These are phyloP conservation scores for Lutjanus argentimaculatus DNA, from an alignment of 2,797 vertebrate species.

Conservation along the genomic window DNA sequence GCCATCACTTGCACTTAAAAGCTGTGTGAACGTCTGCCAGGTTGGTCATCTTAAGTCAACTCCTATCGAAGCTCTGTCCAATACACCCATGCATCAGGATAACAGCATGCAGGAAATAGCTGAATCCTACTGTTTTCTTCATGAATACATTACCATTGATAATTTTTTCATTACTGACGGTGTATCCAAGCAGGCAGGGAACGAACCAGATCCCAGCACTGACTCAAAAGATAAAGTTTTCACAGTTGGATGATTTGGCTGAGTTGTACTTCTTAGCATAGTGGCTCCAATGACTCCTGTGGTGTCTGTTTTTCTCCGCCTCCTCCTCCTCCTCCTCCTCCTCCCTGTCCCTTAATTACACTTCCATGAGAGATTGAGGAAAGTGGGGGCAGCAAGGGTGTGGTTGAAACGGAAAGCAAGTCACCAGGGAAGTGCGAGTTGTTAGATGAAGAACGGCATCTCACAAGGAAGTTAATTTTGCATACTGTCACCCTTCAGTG, in stretches of 20 bases:
- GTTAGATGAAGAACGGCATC: slow-evolving; percentile 15
- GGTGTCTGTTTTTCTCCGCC: slow-evolving; percentile 52
- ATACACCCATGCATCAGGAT: slow-evolving; percentile 11
- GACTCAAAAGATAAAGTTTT: slow-evolving; percentile 76
- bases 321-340: slow-evolving; percentile 37
- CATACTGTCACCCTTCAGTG: background rate
- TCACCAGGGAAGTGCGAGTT: slow-evolving; percentile 36
- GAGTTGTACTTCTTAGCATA: slow-evolving; percentile 52
- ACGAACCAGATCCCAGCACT: slow-evolving; percentile 43
- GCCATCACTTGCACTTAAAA: slow-evolving; percentile 42
- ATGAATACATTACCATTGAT: slow-evolving; percentile 61
- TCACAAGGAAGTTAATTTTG: slow-evolving; percentile 21
- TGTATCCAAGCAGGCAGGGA: slow-evolving; percentile 33
- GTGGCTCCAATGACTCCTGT: slow-evolving; percentile 58
- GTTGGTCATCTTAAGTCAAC: slow-evolving; percentile 37
- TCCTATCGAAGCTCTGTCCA: slow-evolving; percentile 39
- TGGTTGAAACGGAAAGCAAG: slow-evolving; percentile 57
- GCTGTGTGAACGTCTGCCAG: slow-evolving; percentile 31
- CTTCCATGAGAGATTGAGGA: slow-evolving; percentile 60
- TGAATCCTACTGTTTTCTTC: slow-evolving; percentile 47
- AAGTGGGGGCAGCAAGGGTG: slow-evolving; percentile 65
- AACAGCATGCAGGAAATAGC: slow-evolving; percentile 44
- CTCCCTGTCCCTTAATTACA: slow-evolving; percentile 71
- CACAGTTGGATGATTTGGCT: slow-evolving; percentile 72
- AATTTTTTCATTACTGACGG: slow-evolving; percentile 57